These are phyloP conservation scores for Stratiomys singularior DNA, from an alignment of 2,888 invertebrate genomes.

Conservation along the genomic window DNA sequence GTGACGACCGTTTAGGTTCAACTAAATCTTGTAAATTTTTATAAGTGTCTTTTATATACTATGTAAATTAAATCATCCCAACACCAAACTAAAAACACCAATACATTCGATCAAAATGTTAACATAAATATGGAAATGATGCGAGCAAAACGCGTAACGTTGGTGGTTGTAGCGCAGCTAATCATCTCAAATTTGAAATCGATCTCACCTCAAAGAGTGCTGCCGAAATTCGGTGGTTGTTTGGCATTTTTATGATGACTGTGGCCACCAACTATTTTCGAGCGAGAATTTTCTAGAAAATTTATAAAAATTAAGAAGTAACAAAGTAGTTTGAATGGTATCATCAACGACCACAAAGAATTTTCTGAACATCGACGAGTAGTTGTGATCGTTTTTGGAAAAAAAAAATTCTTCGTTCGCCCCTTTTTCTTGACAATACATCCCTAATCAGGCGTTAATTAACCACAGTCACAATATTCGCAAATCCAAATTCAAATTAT, in stretches of 20 bases:
- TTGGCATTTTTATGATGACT: background rate
- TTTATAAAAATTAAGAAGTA: too few species aligned
- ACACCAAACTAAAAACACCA: background rate
- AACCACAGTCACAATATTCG: too few species aligned
- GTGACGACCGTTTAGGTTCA: background rate
- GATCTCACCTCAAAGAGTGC: background rate
- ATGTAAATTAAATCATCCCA: constrained; percentile 20
- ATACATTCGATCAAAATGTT: constrained; percentile 9
- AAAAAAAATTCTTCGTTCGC: too few species aligned
- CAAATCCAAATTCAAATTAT: too few species aligned
- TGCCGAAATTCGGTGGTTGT: background rate
- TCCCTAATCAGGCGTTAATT: too few species aligned
- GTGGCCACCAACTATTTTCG: too few species aligned
- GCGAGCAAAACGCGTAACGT: background rate
- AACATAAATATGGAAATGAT: constrained; percentile 34
- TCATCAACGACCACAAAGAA: too few species aligned
- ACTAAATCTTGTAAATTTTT: constrained; percentile 31
- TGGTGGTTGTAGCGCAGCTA: constrained; percentile 14
- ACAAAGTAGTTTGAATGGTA: too few species aligned
- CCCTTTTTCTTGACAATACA: too few species aligned
- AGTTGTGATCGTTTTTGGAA: too few species aligned
- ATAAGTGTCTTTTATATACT: constrained; percentile 42
- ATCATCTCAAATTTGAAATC: background rate
- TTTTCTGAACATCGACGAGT: too few species aligned
- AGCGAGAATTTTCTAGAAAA: too few species aligned